Base-by-base conservation (phyloP, 2,888 invertebrate species). In the Ceramica pisi region DNA sequence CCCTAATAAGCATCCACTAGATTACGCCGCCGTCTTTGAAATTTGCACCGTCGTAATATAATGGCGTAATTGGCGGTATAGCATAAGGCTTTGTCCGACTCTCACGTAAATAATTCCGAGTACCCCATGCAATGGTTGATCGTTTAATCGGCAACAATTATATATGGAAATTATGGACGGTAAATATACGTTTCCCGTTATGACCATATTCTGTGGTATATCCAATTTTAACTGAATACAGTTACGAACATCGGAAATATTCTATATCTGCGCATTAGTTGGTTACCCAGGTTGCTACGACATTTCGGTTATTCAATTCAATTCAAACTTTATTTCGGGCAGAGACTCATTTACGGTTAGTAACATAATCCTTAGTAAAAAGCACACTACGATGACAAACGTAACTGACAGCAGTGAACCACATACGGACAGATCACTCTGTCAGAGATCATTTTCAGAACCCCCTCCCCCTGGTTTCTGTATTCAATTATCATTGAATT, bases 41-140 rank as follows among this genome's bases (percentile, higher is more conserved):
- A 88, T 89, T 89, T 86, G 83, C 87, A 81, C 83, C 83, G 81
- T 83, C 82, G 84, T 38, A 57, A 44, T 82, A 82, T 90, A 89
- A 87, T 88, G 69, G 83, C 86, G 80, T 91, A 90, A 90, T 90
- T 90, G 81, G 76, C 77, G 78, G 81, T 75, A 71, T 76, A 72
- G 80, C 69, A 75, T 84, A 83, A 85, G 78, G 76, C 64, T 86
- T 80, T 75, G 81, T 80, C 76, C 73, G 75, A 67, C 81, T 67
- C 62, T 67, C 71, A 67, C 80, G 73, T 82, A 67, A 84, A 83
- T 84, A 76, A 77, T 81, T 80, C 76, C 41, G 12, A 56, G 60
- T 67, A 68, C 68, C 73, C 64, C 71, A 44, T 71, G 60, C 71
- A 77, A 74, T 70, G 76, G 79, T 65, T 77, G 79, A 86, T 82